Evolutionary conservation across 2,113 vertebrate species (phyloP).

Genomic region (Scomber scombrus): DNA sequence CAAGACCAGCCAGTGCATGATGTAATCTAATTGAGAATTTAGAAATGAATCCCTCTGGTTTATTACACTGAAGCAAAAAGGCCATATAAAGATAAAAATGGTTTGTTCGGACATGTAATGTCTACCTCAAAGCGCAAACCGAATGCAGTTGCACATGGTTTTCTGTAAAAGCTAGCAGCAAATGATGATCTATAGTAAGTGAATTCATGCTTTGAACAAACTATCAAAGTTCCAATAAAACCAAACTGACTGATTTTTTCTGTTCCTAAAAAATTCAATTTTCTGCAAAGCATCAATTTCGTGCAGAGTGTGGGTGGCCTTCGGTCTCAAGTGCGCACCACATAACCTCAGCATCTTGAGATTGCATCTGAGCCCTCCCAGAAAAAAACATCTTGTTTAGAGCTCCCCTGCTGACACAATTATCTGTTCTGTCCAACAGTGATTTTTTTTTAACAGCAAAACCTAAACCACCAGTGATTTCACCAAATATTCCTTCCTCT

Average conservation of each 20-base stretch:
- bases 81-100: neutral
- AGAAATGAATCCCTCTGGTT: neutral
- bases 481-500: neutral
- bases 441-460: neutral
- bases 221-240: neutral
- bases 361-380: neutral
- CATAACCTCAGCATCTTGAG: neutral
- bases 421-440: neutral
- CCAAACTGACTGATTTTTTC: neutral
- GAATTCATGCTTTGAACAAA: neutral
- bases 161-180: neutral
- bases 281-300: neutral
- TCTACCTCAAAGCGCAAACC: neutral
- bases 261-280: neutral
- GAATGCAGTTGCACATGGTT: conserved; percentile 4
- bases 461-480: neutral
- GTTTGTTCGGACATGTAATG: neutral
- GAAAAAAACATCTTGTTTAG: neutral
- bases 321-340: neutral
- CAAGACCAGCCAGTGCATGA: neutral
- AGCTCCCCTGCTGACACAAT: neutral
- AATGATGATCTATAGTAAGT: neutral
- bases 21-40: neutral
- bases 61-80: neutral
- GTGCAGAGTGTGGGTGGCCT: neutral